Evolutionary conservation across 2,797 vertebrate species (phyloP).

Genomic region (Thalassophryne amazonica): DNA sequence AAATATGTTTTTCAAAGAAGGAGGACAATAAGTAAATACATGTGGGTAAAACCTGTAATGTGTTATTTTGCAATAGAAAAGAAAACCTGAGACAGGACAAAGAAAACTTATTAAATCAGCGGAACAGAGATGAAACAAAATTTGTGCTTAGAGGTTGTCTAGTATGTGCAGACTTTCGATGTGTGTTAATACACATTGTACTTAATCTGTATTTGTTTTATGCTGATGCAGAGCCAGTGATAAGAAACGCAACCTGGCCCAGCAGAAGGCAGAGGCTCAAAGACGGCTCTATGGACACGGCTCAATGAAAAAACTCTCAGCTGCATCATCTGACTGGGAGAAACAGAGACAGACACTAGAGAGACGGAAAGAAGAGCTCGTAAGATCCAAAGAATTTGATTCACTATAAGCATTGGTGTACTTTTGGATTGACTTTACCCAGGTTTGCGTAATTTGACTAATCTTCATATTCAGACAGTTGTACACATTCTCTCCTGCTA

Average conservation of each 20-base stretch:
- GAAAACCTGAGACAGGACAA: too few relatives aligned
- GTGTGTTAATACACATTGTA: background rate
- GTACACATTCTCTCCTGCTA: background rate
- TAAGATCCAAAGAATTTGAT: slow-evolving; percentile 42
- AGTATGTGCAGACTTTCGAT: background rate
- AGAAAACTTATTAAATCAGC: too few relatives aligned
- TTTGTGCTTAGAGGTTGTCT: background rate
- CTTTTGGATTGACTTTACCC: background rate
- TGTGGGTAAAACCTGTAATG: too few relatives aligned
- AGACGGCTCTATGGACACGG: slow-evolving; percentile 93
- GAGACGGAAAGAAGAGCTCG: slow-evolving; percentile 92
- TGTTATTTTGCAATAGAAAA: too few relatives aligned
- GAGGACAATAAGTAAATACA: too few relatives aligned
- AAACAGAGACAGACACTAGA: slow-evolving; percentile 92
- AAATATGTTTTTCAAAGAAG: too few relatives aligned
- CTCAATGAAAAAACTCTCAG: slow-evolving; percentile 85
- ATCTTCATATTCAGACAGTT: background rate
- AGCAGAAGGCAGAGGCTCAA: slow-evolving; percentile 96
- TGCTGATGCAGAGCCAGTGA: slow-evolving; percentile 86
- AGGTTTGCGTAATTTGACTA: background rate
- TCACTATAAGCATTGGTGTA: background rate
- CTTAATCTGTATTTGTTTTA: slow-evolving; percentile 1
- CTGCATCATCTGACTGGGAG: slow-evolving; percentile 93
- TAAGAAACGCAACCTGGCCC: slow-evolving; percentile 94
- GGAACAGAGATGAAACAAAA: background rate